These are phyloP conservation scores for Thalpophila matura DNA, from an alignment of 2,888 invertebrate species.

Conservation along the genomic window DNA sequence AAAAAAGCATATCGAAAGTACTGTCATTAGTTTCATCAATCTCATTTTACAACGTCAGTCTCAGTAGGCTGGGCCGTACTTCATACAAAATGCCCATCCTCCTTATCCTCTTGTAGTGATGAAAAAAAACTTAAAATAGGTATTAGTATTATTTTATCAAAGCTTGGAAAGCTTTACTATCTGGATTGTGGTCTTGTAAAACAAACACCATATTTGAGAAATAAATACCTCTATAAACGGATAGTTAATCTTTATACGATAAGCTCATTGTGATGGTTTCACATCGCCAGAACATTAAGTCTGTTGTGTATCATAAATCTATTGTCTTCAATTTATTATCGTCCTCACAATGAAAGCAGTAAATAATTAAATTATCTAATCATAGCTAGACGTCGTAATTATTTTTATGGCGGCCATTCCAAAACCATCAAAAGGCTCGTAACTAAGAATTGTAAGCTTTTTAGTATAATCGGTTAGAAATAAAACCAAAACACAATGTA, in stretches of 20 bases:
- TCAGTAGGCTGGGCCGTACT: too few relatives aligned
- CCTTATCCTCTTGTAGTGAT: not conserved
- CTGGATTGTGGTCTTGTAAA: not conserved
- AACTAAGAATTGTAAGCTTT: conserved; percentile 52
- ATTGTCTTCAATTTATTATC: conserved; percentile 55
- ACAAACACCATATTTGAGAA: conserved; percentile 15
- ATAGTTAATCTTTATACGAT: conserved; percentile 12
- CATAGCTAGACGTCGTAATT: conserved; percentile 48
- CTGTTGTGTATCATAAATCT: conserved; percentile 49
- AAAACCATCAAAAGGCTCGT: conserved; percentile 47
- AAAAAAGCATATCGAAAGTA: not conserved
- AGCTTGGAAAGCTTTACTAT: not conserved
- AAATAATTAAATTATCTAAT: conserved; percentile 60
- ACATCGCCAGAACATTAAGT: conserved; percentile 26
- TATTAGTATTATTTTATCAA: conserved; percentile 1
- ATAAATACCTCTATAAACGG: conserved; percentile 22
- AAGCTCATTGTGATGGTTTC: conserved; percentile 42
- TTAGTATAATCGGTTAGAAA: conserved; percentile 52
- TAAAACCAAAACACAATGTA: conserved; percentile 47
- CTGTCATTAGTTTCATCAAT: not conserved
- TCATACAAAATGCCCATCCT: not conserved
- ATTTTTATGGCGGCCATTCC: conserved; percentile 56
- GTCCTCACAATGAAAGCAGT: conserved; percentile 42
- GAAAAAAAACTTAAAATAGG: not conserved
- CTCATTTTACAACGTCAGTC: too few relatives aligned